Evolutionary conservation across 2,888 invertebrate species (phyloP), one percentile per base, ranked within the genome.

Genomic region (Hirtodrosophila histrioides): DNA sequence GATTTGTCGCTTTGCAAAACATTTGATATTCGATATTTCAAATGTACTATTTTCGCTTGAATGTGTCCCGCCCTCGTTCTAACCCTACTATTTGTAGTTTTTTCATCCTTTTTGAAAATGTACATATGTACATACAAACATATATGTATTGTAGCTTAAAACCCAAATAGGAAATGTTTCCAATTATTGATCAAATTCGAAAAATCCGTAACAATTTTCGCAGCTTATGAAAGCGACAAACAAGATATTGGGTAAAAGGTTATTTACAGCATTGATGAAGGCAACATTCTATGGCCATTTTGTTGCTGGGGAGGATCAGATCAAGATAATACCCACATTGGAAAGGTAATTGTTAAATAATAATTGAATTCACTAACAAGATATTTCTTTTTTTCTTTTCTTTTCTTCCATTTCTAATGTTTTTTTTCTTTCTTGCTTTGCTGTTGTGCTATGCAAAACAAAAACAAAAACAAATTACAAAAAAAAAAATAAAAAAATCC

Each of bases 241-340:
- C 82, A 93, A 93, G 64, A 78, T 98, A 58, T 91, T 98, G 65
- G 99, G 99, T 35, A 95, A 96, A 89, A 94, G 92, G 74, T 89
- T 99, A 70, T 99, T 99, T 92, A 94, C 95, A 69, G 87, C 92
- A 69, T 77, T 97, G 67, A 98, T 99, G 98, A 97, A 97, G 92
- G 93, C 94, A 44, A 97, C 99, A 24, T 99, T 99, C 93, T 99
- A 99, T 92, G 99, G 99, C 7, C 99, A 99, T 92, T 99, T 99
- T 93, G 99, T 99, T 53, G 99, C 99, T 51, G 99, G 99, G 61
- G 97, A 98, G 91, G 97, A 98, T 92, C 95, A 96, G 91, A 93
- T 95, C 84, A 95, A 95, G 91, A 97, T 98, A 89, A 94, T 94
- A 81, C 98, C 98, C 36, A 95, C 95, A 55, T 93, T 98, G 81